phyloP scores from a whole-genome alignment of 2,797 vertebrate species.

The Channallabes apus region DNA sequence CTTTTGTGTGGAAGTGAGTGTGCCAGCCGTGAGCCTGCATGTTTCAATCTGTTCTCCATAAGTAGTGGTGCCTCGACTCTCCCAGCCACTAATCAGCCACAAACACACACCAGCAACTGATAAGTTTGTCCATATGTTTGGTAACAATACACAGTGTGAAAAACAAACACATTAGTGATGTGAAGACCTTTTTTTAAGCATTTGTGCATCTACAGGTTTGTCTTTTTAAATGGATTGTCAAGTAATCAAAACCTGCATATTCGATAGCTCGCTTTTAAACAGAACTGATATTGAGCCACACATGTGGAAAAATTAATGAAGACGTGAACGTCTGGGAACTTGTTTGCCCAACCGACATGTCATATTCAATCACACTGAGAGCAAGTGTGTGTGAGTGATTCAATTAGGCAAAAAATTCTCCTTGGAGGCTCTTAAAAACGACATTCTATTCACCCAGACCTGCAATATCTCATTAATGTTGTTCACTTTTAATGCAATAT shows the following conservation, averaged over 20 bases:
- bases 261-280: neutral
- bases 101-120: neutral
- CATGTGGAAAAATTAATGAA: conserved; percentile 9
- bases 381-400: conserved; percentile 18
- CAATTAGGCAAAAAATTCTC: conserved; percentile 30
- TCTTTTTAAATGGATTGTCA: neutral
- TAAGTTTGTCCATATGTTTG: neutral
- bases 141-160: conserved; percentile 3
- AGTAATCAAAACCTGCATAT: neutral
- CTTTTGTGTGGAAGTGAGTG: conserved; percentile 39
- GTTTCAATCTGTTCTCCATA: conserved; percentile 23
- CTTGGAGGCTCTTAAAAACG: neutral
- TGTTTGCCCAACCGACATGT: conserved; percentile 20
- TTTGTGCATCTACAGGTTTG: neutral
- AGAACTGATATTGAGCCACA: neutral
- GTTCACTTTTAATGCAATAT: neutral
- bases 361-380: conserved; percentile 24
- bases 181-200: neutral
- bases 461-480: conserved; percentile 3
- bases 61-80: neutral
- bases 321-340: conserved; percentile 24
- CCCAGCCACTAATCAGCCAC: conserved; percentile 2
- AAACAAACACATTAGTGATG: neutral
- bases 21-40: conserved; percentile 29
- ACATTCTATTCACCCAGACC: neutral